A percentile compares a stretch with the other conserved stretches of the same genome.
Evolutionary conservation across 1,140 invertebrate species (phyloP).

Genomic region (Mesaphorura yosii): DNA sequence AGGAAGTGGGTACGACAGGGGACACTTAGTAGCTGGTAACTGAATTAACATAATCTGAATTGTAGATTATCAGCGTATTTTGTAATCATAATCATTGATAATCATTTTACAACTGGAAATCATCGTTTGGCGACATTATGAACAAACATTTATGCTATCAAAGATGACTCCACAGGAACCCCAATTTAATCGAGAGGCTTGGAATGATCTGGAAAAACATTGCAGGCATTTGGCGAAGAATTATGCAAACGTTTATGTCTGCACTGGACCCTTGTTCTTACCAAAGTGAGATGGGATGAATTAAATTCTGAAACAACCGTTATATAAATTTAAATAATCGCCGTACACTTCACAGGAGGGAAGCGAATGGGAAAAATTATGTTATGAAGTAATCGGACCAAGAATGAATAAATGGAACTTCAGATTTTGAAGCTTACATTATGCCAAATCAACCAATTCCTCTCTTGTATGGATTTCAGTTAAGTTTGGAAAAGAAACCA

Average conservation of each 20-base stretch:
- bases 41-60: constrained; percentile 95
- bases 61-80: constrained; percentile 61
- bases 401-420: constrained; percentile 48
- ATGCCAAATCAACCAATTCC: constrained; percentile 83
- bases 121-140: constrained; percentile 69
- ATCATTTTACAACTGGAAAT: too few species aligned
- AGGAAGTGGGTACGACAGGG: constrained; percentile 83
- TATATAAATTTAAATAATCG: too few species aligned
- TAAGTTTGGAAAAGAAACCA: constrained; percentile 37
- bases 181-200: constrained; percentile 83
- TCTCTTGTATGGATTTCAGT: constrained; percentile 60
- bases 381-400: constrained; percentile 88
- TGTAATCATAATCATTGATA: constrained; percentile 89
- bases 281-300: constrained; percentile 68
- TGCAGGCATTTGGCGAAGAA: constrained; percentile 68
- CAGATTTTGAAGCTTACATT: constrained; percentile 84
- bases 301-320: too few species aligned
- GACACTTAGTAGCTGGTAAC: constrained; percentile 96
- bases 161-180: constrained; percentile 98
- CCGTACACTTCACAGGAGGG: too few species aligned
- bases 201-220: constrained; percentile 84
- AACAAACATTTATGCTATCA: constrained; percentile 84
- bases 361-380: constrained; percentile 79
- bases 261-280: constrained; percentile 90
- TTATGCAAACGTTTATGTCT: constrained; percentile 83